Base-by-base conservation (phyloP, 2,888 invertebrate genomes). In the Tubulanus polymorphus region DNA sequence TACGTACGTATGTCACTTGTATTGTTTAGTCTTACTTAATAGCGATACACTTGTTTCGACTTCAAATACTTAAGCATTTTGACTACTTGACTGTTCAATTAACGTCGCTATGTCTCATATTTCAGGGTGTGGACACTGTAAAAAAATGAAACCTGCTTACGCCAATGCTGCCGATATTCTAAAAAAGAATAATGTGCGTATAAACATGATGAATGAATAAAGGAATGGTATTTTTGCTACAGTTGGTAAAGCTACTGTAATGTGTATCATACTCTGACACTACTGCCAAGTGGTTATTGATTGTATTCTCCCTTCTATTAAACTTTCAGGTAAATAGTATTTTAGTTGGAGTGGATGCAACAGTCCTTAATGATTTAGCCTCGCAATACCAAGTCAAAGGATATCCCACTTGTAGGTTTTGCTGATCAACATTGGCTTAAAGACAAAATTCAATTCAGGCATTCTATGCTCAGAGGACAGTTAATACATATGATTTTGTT, bases 41-140 rank as follows among this genome's bases (percentile, higher is more conserved):
- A n/a, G n/a, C n/a, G n/a, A n/a, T n/a, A n/a, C n/a, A n/a, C n/a
- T n/a, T n/a, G n/a, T n/a, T n/a, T n/a, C n/a, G n/a, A n/a, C n/a
- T n/a, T n/a, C n/a, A n/a, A n/a, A n/a, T n/a, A n/a, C n/a, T n/a
- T n/a, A n/a, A n/a, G n/a, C n/a, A n/a, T n/a, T n/a, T n/a, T n/a
- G n/a, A n/a, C n/a, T n/a, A n/a, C n/a, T n/a, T n/a, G n/a, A n/a
- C n/a, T n/a, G n/a, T n/a, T n/a, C n/a, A n/a, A n/a, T n/a, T n/a
- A n/a, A n/a, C n/a, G n/a, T n/a, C n/a, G n/a, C n/a, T n/a, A n/a
- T n/a, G n/a, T n/a, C n/a, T n/a, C 6, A 41, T 15, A 20, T 15
- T 41, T 3, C 64, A 91, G 91, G 92, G 92, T 93, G 93, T 76
- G 91, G 91, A 0, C 91, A 92, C 76, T 93, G 92, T 74, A 92